Conservation (phyloP, 2,888 invertebrate genomes). For the Sympetrum striolatum region DNA sequence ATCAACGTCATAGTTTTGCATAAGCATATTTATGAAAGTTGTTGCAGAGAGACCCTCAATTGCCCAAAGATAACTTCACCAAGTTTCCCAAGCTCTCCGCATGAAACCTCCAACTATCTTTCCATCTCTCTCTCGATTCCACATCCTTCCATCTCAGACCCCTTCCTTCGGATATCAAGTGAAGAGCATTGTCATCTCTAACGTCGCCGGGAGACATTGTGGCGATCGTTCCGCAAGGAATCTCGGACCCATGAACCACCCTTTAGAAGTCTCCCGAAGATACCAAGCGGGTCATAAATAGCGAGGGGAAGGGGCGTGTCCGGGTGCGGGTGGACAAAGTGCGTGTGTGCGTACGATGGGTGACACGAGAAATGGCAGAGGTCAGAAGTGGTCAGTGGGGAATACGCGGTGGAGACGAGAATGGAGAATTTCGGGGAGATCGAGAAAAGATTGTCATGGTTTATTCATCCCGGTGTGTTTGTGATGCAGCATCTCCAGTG, state of each 20-base stretch:
- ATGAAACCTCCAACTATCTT: neutral
- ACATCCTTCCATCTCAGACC: neutral
- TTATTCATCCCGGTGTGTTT: constrained; percentile 26
- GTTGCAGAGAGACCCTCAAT: too few species aligned
- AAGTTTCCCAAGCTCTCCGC: neutral
- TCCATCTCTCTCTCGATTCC: neutral
- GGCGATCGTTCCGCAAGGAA: neutral
- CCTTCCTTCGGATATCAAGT: neutral
- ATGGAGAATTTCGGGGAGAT: neutral
- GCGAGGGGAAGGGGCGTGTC: neutral
- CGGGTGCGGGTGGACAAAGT: neutral
- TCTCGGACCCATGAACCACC: neutral
- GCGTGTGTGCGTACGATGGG: neutral
- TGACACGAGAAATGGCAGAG: neutral
- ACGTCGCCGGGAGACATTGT: neutral
- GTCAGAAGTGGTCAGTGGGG: constrained; percentile 28
- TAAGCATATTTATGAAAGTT: too few species aligned
- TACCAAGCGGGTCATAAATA: neutral
- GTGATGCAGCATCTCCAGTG: neutral
- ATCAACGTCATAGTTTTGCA: too few species aligned
- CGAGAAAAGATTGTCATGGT: constrained; percentile 24
- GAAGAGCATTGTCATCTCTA: neutral
- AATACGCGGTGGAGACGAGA: neutral
- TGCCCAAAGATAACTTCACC: neutral
- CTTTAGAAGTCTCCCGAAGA: neutral